Evolutionary conservation across 2,888 invertebrate genomes (phyloP), one percentile per base, ranked within the genome.

Genomic region (Octodonta nipae): DNA sequence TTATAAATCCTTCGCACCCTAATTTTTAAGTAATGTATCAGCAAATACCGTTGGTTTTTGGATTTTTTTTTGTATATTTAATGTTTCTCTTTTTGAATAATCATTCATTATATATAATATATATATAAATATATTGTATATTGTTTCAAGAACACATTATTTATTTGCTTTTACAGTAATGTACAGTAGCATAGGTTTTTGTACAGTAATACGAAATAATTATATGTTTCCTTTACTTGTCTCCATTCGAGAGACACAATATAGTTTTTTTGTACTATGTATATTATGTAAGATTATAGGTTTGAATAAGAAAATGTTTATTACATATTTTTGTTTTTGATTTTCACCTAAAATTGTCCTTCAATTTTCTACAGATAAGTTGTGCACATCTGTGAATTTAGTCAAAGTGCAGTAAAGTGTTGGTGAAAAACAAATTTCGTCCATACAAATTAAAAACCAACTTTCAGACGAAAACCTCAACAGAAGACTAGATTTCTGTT

Each of bases 261-360:
- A 56, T 55, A 74, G 48, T 75, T 77, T 75, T 76, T 78, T 79
- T 78, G 78, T 79, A 78, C 78, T 78, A 78, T 79, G 78, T 78
- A 78, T 77, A 78, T 78, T 77, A 77, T 78, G 77, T 78, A 78
- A 73, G 75, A 75, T 73, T 73, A 74, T 75, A 77, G 75, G 68
- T 69, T 70, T 69, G 66, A 70, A 69, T 70, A 70, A 68, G 66
- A 69, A 67, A 70, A 54, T 52, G 63, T 63, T 63, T 64, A 64
- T 63, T 54, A 57, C 37, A 38, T 28, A 4, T 30, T 22, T 3
- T 13, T 15, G 15, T 11, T 35, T 16, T 24, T 31, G 15, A 15
- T 36, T 30, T 33, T n/a, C n/a, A n/a, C n/a, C n/a, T n/a, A n/a
- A n/a, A n/a, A n/a, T n/a, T n/a, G n/a, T n/a, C n/a, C n/a, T n/a